phyloP scores from a whole-genome alignment of 37 sponge, comb jelly and placozoan species.

The Corticium candelabrum region DNA sequence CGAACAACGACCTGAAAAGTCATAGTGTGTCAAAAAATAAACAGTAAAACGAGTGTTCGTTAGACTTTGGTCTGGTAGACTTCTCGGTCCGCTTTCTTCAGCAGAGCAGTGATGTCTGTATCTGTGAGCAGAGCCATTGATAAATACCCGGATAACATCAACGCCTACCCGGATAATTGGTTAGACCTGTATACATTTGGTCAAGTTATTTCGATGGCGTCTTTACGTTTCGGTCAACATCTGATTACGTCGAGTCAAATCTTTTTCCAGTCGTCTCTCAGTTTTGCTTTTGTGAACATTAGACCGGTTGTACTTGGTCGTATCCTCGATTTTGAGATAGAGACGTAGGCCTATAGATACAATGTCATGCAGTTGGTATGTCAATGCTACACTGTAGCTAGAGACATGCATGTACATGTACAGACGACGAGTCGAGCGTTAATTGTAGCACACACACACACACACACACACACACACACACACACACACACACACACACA shows the following conservation, averaged over 20 bases:
- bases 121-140: neutral
- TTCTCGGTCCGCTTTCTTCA: neutral
- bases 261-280: constrained; percentile 41
- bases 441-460: neutral
- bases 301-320: constrained; percentile 71
- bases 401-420: neutral
- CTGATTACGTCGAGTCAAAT: constrained; percentile 16
- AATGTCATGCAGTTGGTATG: neutral
- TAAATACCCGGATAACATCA: no score
- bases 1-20: neutral
- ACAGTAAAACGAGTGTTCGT: neutral
- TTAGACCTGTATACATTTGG: no score
- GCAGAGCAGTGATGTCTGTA: neutral
- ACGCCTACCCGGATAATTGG: no score
- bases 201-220: no score
- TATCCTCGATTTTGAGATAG: constrained; percentile 37
- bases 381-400: neutral
- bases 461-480: no score
- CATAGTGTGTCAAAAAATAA: neutral
- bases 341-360: neutral
- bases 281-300: constrained; percentile 66
- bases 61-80: neutral
- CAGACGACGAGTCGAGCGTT: neutral
- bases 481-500: no score
- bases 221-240: constrained; percentile 6